A percentile compares a stretch with the other conserved stretches of the same genome.
Conservation (phyloP, 2,797 vertebrate species). For the Threskiornis aethiopicus region DNA sequence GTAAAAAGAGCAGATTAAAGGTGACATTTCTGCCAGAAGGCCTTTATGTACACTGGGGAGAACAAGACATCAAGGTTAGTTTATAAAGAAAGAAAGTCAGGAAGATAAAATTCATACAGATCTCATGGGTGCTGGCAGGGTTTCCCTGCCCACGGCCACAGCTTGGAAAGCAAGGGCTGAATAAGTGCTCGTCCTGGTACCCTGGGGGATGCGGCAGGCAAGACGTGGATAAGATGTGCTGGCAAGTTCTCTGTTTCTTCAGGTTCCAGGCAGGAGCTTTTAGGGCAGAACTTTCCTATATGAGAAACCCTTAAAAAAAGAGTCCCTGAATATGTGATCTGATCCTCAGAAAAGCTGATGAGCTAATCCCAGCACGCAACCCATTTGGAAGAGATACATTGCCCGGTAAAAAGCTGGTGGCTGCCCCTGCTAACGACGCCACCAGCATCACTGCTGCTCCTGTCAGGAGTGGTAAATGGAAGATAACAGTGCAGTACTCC, state of each 20-base stretch:
- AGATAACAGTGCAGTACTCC: not conserved
- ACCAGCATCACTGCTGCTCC: not conserved
- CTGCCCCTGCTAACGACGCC: not conserved
- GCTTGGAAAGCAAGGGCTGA: not conserved
- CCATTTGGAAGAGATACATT: not conserved
- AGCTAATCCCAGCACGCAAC: not conserved
- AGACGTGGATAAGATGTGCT: not conserved
- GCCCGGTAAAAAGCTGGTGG: not conserved
- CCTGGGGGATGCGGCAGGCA: not conserved
- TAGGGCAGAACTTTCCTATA: not conserved
- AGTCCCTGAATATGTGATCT: not conserved
- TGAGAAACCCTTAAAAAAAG: not conserved
- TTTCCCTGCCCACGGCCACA: not conserved
- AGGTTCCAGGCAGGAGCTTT: not conserved
- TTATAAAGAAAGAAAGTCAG: not conserved
- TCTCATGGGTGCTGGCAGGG: not conserved
- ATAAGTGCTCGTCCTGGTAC: not conserved
- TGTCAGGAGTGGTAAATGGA: not conserved
- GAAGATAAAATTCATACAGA: not conserved
- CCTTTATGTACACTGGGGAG: not conserved
- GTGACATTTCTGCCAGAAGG: constrained; percentile 8
- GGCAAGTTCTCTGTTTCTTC: not conserved
- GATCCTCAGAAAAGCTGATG: not conserved
- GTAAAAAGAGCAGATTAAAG: not conserved
- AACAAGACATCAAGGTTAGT: not conserved